These are phyloP conservation scores for Onychostoma macrolepis DNA, from an alignment of 2,113 vertebrate species.

Conservation along the genomic window DNA sequence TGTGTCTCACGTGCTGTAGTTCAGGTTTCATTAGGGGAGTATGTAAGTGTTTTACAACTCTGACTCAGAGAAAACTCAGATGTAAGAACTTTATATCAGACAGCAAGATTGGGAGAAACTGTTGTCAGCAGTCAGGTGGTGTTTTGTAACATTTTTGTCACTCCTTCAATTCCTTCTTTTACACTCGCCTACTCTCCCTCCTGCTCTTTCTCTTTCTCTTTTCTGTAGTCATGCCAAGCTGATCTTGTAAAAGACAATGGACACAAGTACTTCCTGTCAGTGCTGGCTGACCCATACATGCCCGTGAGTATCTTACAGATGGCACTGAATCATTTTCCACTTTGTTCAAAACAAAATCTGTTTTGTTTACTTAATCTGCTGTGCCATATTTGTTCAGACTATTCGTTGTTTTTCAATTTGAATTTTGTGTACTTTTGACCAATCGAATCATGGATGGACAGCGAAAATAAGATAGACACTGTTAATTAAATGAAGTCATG, in stretches of 20 bases:
- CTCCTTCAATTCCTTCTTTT: background rate
- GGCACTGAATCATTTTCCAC: background rate
- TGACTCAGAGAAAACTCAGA: background rate
- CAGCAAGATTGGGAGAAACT: constrained; percentile 1
- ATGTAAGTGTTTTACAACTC: background rate
- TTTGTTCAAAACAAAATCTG: constrained; percentile 17
- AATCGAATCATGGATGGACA: constrained; percentile 22
- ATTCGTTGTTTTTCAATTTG: background rate
- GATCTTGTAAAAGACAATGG: constrained; percentile 98
- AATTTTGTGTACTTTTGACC: constrained; percentile 16
- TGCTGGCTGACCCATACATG: constrained; percentile 96
- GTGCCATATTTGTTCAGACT: constrained; percentile 5
- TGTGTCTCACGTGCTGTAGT: background rate
- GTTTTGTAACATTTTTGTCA: background rate
- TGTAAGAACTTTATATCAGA: background rate
- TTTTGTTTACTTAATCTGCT: background rate
- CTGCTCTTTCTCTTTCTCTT: constrained; percentile 43
- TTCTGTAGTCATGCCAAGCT: constrained; percentile 91
- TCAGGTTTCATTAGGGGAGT: background rate
- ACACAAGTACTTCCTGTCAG: constrained; percentile 99
- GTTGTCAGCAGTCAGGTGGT: constrained; percentile 2
- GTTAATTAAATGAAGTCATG: background rate
- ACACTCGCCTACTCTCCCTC: background rate
- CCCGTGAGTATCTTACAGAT: constrained; percentile 81
- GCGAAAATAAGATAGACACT: background rate